A percentile compares a stretch with the other conserved stretches of the same genome.
Evolutionary conservation across 2,113 vertebrate species (phyloP).

Genomic region (Pyxicephalus adspersus): DNA sequence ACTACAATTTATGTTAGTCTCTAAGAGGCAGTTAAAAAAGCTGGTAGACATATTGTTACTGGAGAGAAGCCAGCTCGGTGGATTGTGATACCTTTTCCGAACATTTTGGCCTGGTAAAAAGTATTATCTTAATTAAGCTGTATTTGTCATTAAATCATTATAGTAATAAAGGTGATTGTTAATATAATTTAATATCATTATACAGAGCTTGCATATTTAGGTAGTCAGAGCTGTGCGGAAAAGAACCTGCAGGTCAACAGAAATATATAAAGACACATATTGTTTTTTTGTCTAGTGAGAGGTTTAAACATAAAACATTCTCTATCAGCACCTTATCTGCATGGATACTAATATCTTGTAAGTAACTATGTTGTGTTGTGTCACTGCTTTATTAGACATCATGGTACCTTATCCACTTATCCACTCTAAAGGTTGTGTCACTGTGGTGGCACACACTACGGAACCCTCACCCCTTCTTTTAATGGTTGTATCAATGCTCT

Average conservation of each 20-base stretch:
- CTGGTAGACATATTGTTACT: slow-evolving; percentile 20
- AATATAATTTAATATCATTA: neutral
- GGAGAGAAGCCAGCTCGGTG: neutral
- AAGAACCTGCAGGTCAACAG: neutral
- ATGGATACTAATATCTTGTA: too few species aligned
- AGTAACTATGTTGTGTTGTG: too few species aligned
- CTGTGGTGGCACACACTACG: too few species aligned
- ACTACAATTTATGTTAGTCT: slow-evolving; percentile 10
- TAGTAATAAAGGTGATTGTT: neutral
- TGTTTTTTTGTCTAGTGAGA: too few species aligned
- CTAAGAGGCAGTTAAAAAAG: slow-evolving; percentile 11
- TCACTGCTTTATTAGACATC: too few species aligned
- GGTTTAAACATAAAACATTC: too few species aligned
- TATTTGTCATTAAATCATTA: slow-evolving; percentile 11
- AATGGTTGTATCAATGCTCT: too few species aligned
- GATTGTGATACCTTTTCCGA: neutral
- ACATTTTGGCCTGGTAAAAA: neutral
- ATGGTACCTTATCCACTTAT: too few species aligned
- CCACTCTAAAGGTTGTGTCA: too few species aligned
- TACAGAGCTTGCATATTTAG: neutral
- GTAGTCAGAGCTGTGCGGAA: neutral
- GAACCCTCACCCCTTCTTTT: too few species aligned
- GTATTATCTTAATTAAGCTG: slow-evolving; percentile 1
- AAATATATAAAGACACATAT: too few species aligned
- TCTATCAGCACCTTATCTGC: too few species aligned